Evolutionary conservation across 2,113 vertebrate genomes (phyloP).

Genomic region (Mormyrus lacerda): DNA sequence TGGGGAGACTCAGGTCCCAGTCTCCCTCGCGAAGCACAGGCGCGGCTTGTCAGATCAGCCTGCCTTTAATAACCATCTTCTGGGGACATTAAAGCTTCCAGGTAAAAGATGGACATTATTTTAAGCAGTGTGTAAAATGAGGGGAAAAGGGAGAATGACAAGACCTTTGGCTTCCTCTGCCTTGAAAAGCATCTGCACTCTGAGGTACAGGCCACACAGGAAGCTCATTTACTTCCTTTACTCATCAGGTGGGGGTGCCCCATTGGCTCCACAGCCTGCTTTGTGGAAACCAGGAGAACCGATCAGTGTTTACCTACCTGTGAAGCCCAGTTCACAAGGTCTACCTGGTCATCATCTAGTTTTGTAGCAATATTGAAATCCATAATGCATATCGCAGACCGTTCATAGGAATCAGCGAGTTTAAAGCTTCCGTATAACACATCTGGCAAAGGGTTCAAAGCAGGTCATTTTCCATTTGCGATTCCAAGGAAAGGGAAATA

Average conservation of each 20-base stretch:
- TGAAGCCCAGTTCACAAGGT: neutral
- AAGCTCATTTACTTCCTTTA: neutral
- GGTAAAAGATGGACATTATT: neutral
- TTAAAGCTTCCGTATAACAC: neutral
- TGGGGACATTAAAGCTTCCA: neutral
- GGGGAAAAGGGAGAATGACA: neutral
- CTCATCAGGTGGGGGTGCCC: neutral
- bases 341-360: neutral
- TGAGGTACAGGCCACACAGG: neutral
- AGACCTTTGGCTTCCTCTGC: neutral
- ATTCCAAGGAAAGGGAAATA: neutral
- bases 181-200: neutral
- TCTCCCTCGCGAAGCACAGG: neutral
- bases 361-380: neutral
- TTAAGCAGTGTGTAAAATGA: neutral
- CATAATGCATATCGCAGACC: neutral
- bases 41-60: neutral
- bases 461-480: neutral
- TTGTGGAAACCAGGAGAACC: neutral
- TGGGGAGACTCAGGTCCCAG: neutral
- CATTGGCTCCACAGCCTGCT: neutral
- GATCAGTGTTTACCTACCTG: neutral
- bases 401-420: neutral
- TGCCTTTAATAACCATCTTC: neutral
- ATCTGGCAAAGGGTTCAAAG: neutral